Evolutionary conservation across 2,797 vertebrate species (phyloP), one percentile per base, ranked within the genome.

Genomic region (Pseudochromis fuscus): DNA sequence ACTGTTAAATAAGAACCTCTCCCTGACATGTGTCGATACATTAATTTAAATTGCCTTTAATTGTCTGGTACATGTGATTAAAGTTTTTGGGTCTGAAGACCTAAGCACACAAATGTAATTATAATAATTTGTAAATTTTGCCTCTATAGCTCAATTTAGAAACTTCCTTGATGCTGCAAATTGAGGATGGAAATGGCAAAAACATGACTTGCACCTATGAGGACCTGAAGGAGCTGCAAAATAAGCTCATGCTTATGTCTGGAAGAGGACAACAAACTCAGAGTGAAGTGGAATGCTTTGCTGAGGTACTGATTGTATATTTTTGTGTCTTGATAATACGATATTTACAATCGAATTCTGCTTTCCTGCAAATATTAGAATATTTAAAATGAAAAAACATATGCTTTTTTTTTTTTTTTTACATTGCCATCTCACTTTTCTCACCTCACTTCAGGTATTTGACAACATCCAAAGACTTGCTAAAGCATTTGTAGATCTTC

Each of bases 171-270:
- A 46, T 0, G 55, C 73, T 98, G 48, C 67, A 71, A 28, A 93
- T 97, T n/a, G 89, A 83, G 1, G 87, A 77, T 0, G 19, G 33
- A 0, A 62, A 84, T 33, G 70, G 88, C 1, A 27, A 30, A 30
- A 71, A 30, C 27, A 52, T 49, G 8, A 30, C 16, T 0, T 86
- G 93, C 13, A 60, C 48, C 4, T 97, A 95, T 49, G 94, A 95
- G 21, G 96, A 97, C 35, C 91, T 98, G 33, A 88, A 88, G 4
- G 97, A 98, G 3, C 92, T 98, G 45, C 91, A 96, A 78, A 97
- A 97, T 87, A 98, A 98, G 35, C 91, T 98, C 44, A 98, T 98
- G 96, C 94, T 98, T 4, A 96, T 98, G 96, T 97, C 97, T 0
- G 92, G 95, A 48, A 96, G 95, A 89, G 95, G 92, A 15, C 96